A percentile compares a stretch with the other conserved stretches of the same genome.
Evolutionary conservation across 2,888 invertebrate species (phyloP).

Genomic region (Cloeon dipterum): DNA sequence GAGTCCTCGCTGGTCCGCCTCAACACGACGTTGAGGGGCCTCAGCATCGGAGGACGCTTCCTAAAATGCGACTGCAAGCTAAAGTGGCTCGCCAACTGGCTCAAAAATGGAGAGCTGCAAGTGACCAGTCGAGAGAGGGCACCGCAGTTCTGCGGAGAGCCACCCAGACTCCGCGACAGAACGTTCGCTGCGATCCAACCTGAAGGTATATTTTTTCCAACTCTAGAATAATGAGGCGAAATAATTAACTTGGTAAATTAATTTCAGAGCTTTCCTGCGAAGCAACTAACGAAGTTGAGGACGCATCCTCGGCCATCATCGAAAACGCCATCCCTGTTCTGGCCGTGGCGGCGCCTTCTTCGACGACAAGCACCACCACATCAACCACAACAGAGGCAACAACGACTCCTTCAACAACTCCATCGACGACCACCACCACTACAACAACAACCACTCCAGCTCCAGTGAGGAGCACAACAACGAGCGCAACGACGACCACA

Average conservation of each 20-base stretch:
- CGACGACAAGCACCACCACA: conserved; percentile 13
- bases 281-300: conserved; percentile 22
- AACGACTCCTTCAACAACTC: conserved; percentile 12
- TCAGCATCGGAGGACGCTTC: conserved; percentile 72
- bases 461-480: conserved; percentile 14
- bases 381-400: conserved; percentile 12
- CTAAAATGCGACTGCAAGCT: conserved; percentile 72
- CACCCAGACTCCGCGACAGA: conserved; percentile 50
- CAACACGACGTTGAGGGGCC: conserved; percentile 59
- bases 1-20: conserved; percentile 52
- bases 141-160: conserved; percentile 80
- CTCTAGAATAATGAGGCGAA: too few species aligned
- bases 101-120: conserved; percentile 64
- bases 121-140: conserved; percentile 79
- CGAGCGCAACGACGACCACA: conserved; percentile 16
- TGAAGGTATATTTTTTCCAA: conserved; percentile 34
- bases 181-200: conserved; percentile 73
- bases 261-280: conserved; percentile 20
- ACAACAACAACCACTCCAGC: conserved; percentile 16
- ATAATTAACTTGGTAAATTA: too few species aligned
- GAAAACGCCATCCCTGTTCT: conserved; percentile 28
- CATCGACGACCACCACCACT: conserved; percentile 14
- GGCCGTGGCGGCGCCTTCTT: conserved; percentile 9
- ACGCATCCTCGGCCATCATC: conserved; percentile 26
- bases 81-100: conserved; percentile 80